A percentile compares a stretch with the other conserved stretches of the same genome.
Evolutionary conservation across 2,888 invertebrate genomes (phyloP).

Genomic region (Cheilosia impressa): DNA sequence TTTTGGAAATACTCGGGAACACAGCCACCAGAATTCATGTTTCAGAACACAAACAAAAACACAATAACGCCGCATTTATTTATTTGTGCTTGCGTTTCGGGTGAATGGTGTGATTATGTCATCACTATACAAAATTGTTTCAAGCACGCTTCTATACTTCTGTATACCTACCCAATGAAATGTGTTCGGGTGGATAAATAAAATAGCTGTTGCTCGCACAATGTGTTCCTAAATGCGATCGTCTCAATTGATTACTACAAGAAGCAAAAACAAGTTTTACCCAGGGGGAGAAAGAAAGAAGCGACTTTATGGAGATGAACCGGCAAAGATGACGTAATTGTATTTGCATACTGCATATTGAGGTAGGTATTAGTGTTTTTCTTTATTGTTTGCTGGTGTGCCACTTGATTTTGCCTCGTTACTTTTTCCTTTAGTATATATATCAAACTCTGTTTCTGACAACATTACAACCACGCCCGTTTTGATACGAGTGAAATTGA

Average conservation of each 20-base stretch:
- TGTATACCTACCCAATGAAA: neutral
- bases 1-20: conserved; percentile 4
- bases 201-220: conserved; percentile 3
- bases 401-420: neutral
- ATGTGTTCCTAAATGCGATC: conserved; percentile 15
- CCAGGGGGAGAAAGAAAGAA: neutral
- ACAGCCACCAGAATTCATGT: conserved; percentile 3
- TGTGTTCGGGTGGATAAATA: neutral
- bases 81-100: conserved; percentile 3
- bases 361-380: neutral
- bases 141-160: neutral
- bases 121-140: conserved; percentile 20
- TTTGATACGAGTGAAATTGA: too few relatives aligned
- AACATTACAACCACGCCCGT: too few relatives aligned
- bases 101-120: conserved; percentile 41
- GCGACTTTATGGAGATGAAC: neutral
- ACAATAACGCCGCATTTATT: conserved; percentile 11
- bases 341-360: neutral
- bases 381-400: neutral
- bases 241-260: conserved; percentile 18
- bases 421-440: too few relatives aligned
- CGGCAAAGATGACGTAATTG: conserved; percentile 5
- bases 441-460: too few relatives aligned
- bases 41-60: conserved; percentile 12
- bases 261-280: conserved; percentile 5